Base-by-base conservation (phyloP, 2,888 invertebrate genomes). In the Chymomyza amoena region DNA sequence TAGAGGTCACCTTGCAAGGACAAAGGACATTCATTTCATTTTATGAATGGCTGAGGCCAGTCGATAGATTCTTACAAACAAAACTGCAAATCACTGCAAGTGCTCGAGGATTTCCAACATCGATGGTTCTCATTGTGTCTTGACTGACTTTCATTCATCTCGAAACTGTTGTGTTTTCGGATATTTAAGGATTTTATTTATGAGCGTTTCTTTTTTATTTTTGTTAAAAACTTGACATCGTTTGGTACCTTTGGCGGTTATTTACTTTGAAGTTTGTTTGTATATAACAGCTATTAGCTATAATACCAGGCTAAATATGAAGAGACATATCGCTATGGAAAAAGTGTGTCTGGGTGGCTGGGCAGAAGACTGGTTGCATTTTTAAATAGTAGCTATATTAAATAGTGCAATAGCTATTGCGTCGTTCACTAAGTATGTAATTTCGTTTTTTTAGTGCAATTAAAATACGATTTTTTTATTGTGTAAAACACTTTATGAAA, bases 51-150 rank as follows among this genome's bases (percentile, higher is more conserved):
- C 18, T n/a, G 64, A 63, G 52, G 56, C 57, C 64, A 72, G 52
- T 56, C 39, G 13, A 45, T 45, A 13, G 54, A 25, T 61, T 20
- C 25, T 57, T 45, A 18, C 45, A 59, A 74, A 75, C 76, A 75
- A 81, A 75, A 72, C 73, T 81, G 78, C 80, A 78, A 78, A 84
- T 83, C 87, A 84, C 82, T 86, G 80, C 83, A 83, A 83, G 83
- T 83, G 86, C 77, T 68, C 68, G 69, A 68, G 59, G 75, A 52
- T 61, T 69, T 16, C 16, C 15, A 20, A 16, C 39, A 56, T 68
- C 66, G 67, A 69, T 39, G 65, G 36, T 32, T 32, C 18, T 61
- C 64, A 52, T 74, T 62, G 83, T 81, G 39, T 57, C 77, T 67
- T 64, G 69, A 69, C 80, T 86, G 86, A 83, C 83, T 83, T 83